Percentiles rank a stretch among this genome's conserved stretches.
Evolutionary conservation across 2,888 invertebrate species (phyloP).

Genomic region (Diplazon laetatorius): DNA sequence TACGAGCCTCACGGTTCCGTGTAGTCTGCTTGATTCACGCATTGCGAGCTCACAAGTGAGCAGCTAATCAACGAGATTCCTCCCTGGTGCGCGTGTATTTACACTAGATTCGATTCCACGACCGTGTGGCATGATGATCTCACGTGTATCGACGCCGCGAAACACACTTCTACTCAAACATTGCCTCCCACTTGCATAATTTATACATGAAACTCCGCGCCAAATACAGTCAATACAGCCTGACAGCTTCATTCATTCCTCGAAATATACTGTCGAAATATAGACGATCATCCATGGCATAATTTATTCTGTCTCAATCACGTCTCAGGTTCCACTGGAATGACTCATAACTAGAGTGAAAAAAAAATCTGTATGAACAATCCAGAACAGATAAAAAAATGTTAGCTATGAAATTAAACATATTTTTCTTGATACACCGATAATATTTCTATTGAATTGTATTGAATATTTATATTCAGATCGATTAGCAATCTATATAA

Average conservation of each 20-base stretch:
- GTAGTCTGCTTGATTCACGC: conserved; percentile 62
- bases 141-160: conserved; percentile 54
- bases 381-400: too few species aligned
- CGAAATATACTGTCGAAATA: too few species aligned
- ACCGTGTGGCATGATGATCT: conserved; percentile 66
- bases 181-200: conserved; percentile 27
- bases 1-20: conserved; percentile 68
- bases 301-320: too few species aligned
- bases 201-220: conserved; percentile 2
- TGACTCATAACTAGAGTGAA: too few species aligned
- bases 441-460: too few species aligned
- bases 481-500: background rate
- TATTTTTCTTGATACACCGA: too few species aligned
- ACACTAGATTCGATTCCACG: conserved; percentile 72
- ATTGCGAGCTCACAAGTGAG: conserved; percentile 72
- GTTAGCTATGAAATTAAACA: too few species aligned
- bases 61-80: conserved; percentile 76
- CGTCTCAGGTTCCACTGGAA: too few species aligned
- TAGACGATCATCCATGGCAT: too few species aligned
- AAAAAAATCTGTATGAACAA: too few species aligned
- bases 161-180: conserved; percentile 44
- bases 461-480: background rate
- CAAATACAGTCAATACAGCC: background rate
- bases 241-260: background rate
- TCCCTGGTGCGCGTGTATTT: conserved; percentile 70